Base-by-base conservation (phyloP, 2,797 vertebrate species). In the Clangula hyemalis region DNA sequence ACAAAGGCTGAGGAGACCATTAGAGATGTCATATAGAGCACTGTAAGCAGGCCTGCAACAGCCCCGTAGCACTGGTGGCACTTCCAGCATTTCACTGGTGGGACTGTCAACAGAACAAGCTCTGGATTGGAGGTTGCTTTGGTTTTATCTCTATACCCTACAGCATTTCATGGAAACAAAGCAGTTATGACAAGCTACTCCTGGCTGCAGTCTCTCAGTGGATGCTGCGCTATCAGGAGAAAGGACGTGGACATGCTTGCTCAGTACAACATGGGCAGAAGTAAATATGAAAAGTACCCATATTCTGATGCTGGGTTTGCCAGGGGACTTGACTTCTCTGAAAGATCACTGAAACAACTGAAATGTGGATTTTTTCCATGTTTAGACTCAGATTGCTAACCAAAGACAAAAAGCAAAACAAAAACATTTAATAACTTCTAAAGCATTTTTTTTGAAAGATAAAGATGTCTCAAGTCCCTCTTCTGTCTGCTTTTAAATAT, bases 241-340 rank as follows among this genome's bases (percentile, higher is more conserved):
- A 79, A 2, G 30, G 53, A 64, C 0, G 0, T 5, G 65, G 47
- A n/a, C 32, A 80, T 8, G 30, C 51, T 77, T 89, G 60, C 38
- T 56, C 72, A 80, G 60, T 41, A n/a, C n/a, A 81, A 3, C 43
- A 11, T 0, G 2, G 30, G 34, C 36, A 75, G 28, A 54, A 84
- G 64, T 6, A 86, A 75, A 41, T 2, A 66, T 0, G 0, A 61
- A 49, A 65, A 61, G 47, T 3, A 3, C 4, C 21, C 45, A 74
- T 60, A 34, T 16, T 73, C 38, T 81, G 68, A 43, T 0, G 0
- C 0, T 70, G 69, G 12, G 5, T 83, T 83, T 83, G 53, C 27
- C 77, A 84, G 49, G 8, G 8, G 13, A 84, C 83, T 60, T 58
- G 36, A 56, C 17, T 57, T 39, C 53, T 58, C 66, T 32, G 54